Base-by-base conservation (phyloP, 1,140 invertebrate genomes). In the Leptopilina boulardi region DNA sequence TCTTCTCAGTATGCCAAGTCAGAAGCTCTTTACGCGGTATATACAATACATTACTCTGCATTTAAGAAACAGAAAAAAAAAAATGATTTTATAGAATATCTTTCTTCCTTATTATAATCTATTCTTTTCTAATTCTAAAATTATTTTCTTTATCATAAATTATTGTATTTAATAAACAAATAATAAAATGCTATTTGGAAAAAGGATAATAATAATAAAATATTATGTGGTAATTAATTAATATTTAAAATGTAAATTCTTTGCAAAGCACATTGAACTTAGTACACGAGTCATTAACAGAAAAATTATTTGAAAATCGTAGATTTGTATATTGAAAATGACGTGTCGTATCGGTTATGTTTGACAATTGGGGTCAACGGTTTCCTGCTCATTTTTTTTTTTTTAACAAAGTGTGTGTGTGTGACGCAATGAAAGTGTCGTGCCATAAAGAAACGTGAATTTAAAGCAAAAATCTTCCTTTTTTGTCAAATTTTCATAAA, bases 1-100 rank as follows among this genome's bases (percentile, higher is more conserved):
- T 54, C 34, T 84, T 84, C 83, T 76, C 54, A 18, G 83, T 84
- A 84, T 76, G 82, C 80, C 19, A 18, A 38, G 83, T 84, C 83
- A 84, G 75, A 80, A 79, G 71, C 76, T 59, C 56, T 73, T 56
- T 59, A 70, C 82, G 76, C 71, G 78, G 80, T 80, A 82, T 66
- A 84, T 34, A 77, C 78, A 73, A 82, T 71, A 42, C 70, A 78
- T 54, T 51, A 73, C 81, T 15, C n/a, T 18, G 44, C 18, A 4
- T 18, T 13, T 5, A 11, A 70, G 13, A n/a, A 70, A 73, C 51
- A 56, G 23, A 51, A 19, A 42, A 84, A n/a, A n/a, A n/a, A n/a
- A n/a, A n/a, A n/a, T n/a, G n/a, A n/a, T n/a, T n/a, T n/a, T n/a
- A n/a, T n/a, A n/a, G n/a, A n/a, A n/a, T n/a, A n/a, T n/a, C n/a